phyloP scores from a whole-genome alignment of 2,888 invertebrate species.

The Metallyticus violacea region DNA sequence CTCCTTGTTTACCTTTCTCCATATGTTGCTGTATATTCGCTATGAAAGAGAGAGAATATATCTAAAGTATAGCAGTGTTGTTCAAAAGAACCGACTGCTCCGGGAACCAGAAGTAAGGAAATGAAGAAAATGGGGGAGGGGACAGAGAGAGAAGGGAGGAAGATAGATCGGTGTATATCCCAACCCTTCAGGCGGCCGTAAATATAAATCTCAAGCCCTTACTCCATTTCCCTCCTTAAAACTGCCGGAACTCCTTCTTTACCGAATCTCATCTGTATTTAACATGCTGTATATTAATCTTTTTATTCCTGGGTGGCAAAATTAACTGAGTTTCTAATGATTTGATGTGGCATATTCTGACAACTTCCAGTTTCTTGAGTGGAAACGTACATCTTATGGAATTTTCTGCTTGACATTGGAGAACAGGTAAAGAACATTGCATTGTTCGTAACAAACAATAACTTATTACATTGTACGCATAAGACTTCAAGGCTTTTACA shows the following conservation, averaged over 20 bases:
- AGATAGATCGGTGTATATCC: not conserved
- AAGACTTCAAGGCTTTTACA: too few species aligned
- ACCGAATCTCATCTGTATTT: not conserved
- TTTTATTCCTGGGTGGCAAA: not conserved
- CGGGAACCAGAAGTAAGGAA: not conserved
- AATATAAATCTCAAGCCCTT: conserved; percentile 5
- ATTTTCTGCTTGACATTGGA: too few species aligned
- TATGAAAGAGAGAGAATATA: not conserved
- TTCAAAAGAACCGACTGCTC: not conserved
- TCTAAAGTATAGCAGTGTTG: not conserved
- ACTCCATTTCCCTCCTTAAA: not conserved
- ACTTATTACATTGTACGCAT: too few species aligned
- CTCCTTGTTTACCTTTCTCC: not conserved
- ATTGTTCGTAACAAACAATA: too few species aligned
- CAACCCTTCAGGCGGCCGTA: not conserved
- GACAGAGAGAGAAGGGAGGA: not conserved
- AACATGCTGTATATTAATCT: not conserved
- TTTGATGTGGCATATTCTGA: not conserved
- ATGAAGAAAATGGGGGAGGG: not conserved
- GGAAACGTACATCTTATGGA: too few species aligned
- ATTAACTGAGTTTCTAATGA: not conserved
- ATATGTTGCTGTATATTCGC: not conserved
- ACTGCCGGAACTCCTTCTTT: not conserved
- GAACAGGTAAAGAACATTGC: too few species aligned
- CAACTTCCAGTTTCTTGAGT: not conserved